phyloP scores from a whole-genome alignment of 2,113 vertebrate species.

The Amphiprion percula region DNA sequence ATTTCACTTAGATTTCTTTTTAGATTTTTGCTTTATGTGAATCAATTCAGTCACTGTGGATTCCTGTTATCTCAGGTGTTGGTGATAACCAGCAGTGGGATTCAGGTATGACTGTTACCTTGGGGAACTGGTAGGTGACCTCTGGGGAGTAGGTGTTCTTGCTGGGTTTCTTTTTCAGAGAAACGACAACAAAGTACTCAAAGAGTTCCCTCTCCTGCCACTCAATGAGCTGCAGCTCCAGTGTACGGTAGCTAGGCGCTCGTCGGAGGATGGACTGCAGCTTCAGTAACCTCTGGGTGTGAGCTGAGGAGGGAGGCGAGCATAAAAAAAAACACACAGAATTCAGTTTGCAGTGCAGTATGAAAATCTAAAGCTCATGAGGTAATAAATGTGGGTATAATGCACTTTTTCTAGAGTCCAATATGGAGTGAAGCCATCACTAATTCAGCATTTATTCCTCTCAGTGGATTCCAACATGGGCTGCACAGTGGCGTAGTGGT shows the following conservation, averaged over 20 bases:
- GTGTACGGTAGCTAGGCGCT: constrained; percentile 95
- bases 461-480: not conserved
- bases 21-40: not conserved
- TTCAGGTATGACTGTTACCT: constrained; percentile 82
- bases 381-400: not conserved
- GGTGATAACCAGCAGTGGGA: constrained; percentile 4
- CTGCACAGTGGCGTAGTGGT: too few relatives aligned
- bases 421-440: constrained; percentile 1
- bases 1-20: not conserved
- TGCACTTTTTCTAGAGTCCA: not conserved
- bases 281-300: constrained; percentile 95
- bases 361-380: not conserved
- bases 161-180: constrained; percentile 95
- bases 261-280: constrained; percentile 96
- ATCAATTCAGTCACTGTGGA: not conserved
- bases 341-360: not conserved
- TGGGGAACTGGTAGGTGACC: constrained; percentile 98
- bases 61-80: constrained; percentile 7
- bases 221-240: constrained; percentile 97
- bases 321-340: not conserved
- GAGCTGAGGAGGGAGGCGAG: constrained; percentile 83
- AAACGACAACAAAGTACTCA: constrained; percentile 98
- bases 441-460: constrained; percentile 1
- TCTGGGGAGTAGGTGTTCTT: constrained; percentile 95
- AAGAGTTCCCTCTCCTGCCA: constrained; percentile 99